Evolutionary conservation across 2,888 invertebrate species (phyloP).

Genomic region (Athalia circularis): DNA sequence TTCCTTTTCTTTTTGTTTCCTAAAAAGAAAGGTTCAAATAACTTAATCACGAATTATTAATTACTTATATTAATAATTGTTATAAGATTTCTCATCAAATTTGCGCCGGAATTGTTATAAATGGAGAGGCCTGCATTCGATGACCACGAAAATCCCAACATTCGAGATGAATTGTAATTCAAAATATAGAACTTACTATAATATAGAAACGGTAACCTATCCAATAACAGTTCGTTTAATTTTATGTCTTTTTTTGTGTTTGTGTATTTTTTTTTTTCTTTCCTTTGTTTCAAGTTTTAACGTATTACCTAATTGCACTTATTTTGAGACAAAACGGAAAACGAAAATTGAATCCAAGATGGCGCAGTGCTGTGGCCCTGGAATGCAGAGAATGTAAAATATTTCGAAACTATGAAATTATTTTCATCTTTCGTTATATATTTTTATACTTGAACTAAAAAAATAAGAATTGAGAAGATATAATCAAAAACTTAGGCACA

Average conservation of each 20-base stretch:
- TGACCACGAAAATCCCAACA: constrained; percentile 74
- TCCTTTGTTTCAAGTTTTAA: constrained; percentile 46
- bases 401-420: constrained; percentile 47
- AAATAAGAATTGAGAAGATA: constrained; percentile 54
- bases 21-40: not conserved
- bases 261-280: constrained; percentile 52
- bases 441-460: constrained; percentile 61
- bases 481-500: constrained; percentile 72
- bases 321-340: constrained; percentile 71
- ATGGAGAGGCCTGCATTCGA: constrained; percentile 71
- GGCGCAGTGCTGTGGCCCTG: constrained; percentile 69
- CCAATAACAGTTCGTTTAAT: constrained; percentile 68
- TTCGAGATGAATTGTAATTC: constrained; percentile 61
- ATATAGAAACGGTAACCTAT: constrained; percentile 69
- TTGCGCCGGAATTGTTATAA: constrained; percentile 41
- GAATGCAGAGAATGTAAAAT: constrained; percentile 65
- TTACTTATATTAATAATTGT: constrained; percentile 7
- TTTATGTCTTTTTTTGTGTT: constrained; percentile 44
- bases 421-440: constrained; percentile 49
- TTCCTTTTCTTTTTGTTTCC: not conserved
- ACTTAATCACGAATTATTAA: constrained; percentile 16
- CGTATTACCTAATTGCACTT: constrained; percentile 74
- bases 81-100: constrained; percentile 47
- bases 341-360: constrained; percentile 71
- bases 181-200: constrained; percentile 68